Base-by-base conservation (phyloP, 2,888 invertebrate species). In the Morinoia aosen region DNA sequence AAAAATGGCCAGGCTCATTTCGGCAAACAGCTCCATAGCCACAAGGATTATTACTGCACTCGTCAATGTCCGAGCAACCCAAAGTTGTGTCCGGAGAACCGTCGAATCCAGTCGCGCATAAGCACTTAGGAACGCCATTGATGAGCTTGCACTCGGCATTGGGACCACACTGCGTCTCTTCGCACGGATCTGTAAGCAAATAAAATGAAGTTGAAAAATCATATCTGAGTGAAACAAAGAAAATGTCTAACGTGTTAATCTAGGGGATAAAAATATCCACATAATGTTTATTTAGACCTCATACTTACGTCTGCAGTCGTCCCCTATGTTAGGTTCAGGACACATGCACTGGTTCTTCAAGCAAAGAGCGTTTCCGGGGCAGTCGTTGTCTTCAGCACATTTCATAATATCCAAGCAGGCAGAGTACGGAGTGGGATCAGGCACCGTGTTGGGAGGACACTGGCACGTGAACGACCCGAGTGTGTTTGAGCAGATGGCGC, bases 291-390 rank as follows among this genome's bases (percentile, higher is more conserved):
- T 33, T 33, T 76, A 90, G 40, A 40, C 39, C 0, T 90, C 39
- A 40, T 93, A 97, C 98, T 98, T 98, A 98, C 98, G 99, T 97
- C 99, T 98, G 97, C 99, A 99, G 97, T 99, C 98, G 97, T 99
- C 98, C 97, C 99, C 99, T 97, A 98, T 98, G 97, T 99, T 99
- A 0, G 99, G 99, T 97, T 98, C 98, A 5, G 99, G 99, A 97
- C 99, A 99, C 88, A 98, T 97, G 97, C 99, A 99, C 97, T 98
- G 98, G 96, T 98, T 98, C 96, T 98, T 98, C 40, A 97, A 96
- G 97, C 99, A 99, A 97, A 99, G 97, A 11, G 99, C 98, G 97
- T 99, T 99, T 97, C 99, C 99, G 58, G 99, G 99, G 97, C 99
- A 99, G 96, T 99, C 98, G 95, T 98, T 98, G 97, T 98, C 98